Base-by-base conservation (phyloP, 2,113 vertebrate genomes). In the Apteryx mantelli region DNA sequence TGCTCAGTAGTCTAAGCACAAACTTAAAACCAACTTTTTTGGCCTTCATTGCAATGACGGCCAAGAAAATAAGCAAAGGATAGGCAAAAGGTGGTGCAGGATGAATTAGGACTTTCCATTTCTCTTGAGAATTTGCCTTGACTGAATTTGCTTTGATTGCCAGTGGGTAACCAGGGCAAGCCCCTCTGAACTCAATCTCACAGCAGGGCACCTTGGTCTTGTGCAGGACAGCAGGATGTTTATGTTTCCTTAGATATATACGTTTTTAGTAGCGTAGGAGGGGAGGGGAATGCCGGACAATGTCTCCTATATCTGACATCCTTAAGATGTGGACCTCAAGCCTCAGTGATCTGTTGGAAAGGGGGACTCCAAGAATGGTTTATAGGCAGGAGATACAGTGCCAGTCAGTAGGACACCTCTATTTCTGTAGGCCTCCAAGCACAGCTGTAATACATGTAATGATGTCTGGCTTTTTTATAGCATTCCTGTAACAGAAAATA, bases 171-270 rank as follows among this genome's bases (percentile, higher is more conserved):
- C 28, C 13, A 40, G 50, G 44, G 20, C 36, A 64, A 38, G 30
- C 0, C 5, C 4, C 30, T 58, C 75, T 34, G 30, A n/a, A 60
- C 46, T 13, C 11, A 63, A 52, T 64, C 28, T 38, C 36, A 53
- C 34, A 58, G 6, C 15, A 65, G 18, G 21, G 64, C 5, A 46
- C 4, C 34, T 77, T 66, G 1, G 0, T 19, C 32, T 8, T 18
- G 3, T 19, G 7, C 3, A 74, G 13, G 40, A 30, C 46, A 68
- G 8, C 6, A 38, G 46, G 19, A 38, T 48, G 28, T 24, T 56
- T 71, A 53, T 40, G n/a, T 53, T 22, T 89, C 14, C 50, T 38
- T 7, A 28, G 6, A 55, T 28, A 42, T 48, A 55, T 17, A 61
- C 1, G n/a, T 7, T 15, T 44, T 21, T 28, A 36, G 20, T 38